Percentiles rank a stretch among this genome's conserved stretches.
Conservation (phyloP, 1,140 invertebrate genomes). For the Cotesia glomerata region DNA sequence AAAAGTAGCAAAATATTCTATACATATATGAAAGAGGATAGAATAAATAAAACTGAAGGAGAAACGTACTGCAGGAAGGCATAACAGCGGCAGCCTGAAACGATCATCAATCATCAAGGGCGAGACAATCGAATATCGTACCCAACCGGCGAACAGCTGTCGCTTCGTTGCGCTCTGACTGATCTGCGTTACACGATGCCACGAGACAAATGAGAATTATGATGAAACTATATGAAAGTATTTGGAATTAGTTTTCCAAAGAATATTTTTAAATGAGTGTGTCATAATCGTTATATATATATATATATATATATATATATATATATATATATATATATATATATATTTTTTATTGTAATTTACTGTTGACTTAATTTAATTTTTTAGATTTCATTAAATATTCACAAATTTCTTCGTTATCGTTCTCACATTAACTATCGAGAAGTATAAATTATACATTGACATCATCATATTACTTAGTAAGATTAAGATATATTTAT, state of each 20-base stretch:
- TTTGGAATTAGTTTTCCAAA: neutral
- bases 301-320: too few species aligned
- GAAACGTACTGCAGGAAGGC: constrained; percentile 41
- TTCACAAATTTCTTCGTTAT: too few species aligned
- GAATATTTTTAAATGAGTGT: neutral
- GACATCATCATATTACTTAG: too few species aligned
- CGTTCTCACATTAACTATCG: too few species aligned
- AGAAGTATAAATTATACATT: too few species aligned
- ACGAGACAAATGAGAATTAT: constrained; percentile 31
- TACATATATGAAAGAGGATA: constrained; percentile 34
- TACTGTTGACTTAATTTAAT: too few species aligned
- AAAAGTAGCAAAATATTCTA: neutral
- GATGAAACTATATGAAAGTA: constrained; percentile 29
- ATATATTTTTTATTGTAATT: too few species aligned
- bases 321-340: too few species aligned
- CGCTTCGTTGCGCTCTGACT: constrained; percentile 55
- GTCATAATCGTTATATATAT: too few species aligned
- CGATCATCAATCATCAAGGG: constrained; percentile 64
- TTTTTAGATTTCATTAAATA: too few species aligned
- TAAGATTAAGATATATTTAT: too few species aligned
- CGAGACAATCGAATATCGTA: constrained; percentile 63
- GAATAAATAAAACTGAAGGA: constrained; percentile 42
- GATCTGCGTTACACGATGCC: constrained; percentile 50
- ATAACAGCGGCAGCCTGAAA: constrained; percentile 55
- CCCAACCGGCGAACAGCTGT: constrained; percentile 62